These are phyloP conservation scores for Coluber constrictor DNA, from an alignment of 2,797 vertebrate species.

Conservation along the genomic window DNA sequence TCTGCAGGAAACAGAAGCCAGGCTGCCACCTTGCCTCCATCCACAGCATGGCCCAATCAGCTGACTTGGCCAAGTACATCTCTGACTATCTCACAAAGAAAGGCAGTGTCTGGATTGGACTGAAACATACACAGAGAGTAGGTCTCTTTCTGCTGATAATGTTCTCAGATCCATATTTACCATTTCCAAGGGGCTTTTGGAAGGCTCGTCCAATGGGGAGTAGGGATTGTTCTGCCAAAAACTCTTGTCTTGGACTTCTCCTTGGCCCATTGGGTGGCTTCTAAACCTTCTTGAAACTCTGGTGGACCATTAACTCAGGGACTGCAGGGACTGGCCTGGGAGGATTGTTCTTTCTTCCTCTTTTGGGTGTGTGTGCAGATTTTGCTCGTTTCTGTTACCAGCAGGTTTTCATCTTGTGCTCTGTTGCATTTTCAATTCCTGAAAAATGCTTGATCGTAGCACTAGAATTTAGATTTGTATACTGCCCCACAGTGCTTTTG, in stretches of 20 bases:
- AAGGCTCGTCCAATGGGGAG: no score
- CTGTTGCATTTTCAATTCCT: neutral
- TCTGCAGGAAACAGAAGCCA: neutral
- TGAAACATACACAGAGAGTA: neutral
- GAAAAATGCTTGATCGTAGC: no score
- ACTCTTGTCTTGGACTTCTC: neutral
- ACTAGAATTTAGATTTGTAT: no score
- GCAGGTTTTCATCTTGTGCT: fast-evolving
- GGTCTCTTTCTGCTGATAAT: neutral
- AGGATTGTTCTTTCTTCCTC: neutral
- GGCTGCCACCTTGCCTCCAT: neutral
- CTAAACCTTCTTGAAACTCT: neutral
- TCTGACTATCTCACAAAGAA: neutral
- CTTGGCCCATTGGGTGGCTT: no score
- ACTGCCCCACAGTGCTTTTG: no score
- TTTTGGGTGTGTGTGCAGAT: neutral
- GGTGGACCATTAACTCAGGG: neutral
- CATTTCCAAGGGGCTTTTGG: no score
- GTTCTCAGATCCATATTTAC: neutral
- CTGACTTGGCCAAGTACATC: neutral
- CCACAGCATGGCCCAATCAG: neutral
- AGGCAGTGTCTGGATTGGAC: neutral
- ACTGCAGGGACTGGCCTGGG: no score
- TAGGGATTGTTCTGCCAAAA: neutral
- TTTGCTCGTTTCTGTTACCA: neutral